phyloP scores from a whole-genome alignment of 2,113 vertebrate genomes.

The Protobothrops mucrosquamatus region DNA sequence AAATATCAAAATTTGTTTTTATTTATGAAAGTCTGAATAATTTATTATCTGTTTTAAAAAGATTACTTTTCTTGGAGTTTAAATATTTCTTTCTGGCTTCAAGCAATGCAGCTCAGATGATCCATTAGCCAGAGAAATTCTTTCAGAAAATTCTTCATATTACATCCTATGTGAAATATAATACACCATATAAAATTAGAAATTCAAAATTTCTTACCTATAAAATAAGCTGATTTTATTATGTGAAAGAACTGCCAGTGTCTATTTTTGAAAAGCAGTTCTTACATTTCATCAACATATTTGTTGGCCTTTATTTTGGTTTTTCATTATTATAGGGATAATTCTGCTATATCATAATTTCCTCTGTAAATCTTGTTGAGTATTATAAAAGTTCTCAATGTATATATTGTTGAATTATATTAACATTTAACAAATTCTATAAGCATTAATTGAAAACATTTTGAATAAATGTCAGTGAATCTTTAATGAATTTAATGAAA shows the following conservation, averaged over 20 bases:
- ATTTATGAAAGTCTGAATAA: not conserved
- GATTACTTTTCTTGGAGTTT: not conserved
- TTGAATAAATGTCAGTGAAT: constrained; percentile 75
- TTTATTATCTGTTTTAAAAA: not conserved
- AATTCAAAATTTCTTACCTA: not conserved
- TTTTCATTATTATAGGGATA: constrained; percentile 6
- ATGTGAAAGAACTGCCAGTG: not conserved
- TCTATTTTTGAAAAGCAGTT: not conserved
- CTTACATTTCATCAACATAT: constrained; percentile 20
- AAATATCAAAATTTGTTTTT: not conserved
- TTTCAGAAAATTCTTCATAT: not conserved
- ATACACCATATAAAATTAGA: not conserved
- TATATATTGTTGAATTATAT: constrained; percentile 47
- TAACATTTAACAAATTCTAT: constrained; percentile 66
- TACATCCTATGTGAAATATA: not conserved
- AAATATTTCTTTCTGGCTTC: not conserved
- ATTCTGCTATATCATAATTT: constrained; percentile 22
- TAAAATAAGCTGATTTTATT: not conserved
- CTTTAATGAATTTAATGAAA: constrained; percentile 73
- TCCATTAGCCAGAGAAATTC: not conserved
- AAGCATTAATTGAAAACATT: constrained; percentile 73
- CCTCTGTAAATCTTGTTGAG: constrained; percentile 17
- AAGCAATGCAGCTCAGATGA: not conserved
- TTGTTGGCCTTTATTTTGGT: constrained; percentile 27
- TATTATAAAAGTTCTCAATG: constrained; percentile 49